Evolutionary conservation across 1,140 invertebrate species (phyloP), one percentile per base, ranked within the genome.

Genomic region (Drosophila pallidifrons): DNA sequence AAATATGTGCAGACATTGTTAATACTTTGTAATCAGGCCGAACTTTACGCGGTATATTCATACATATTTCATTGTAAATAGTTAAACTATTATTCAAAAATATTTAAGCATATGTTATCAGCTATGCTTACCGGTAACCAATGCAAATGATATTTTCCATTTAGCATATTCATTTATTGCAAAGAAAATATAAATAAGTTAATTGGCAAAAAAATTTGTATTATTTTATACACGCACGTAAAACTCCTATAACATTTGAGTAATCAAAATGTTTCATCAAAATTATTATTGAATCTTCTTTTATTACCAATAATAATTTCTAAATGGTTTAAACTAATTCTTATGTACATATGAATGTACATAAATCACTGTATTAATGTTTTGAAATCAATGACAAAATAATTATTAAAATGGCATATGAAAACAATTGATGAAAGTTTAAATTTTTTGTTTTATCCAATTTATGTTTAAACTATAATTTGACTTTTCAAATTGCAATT

Each of bases 1-100:
- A 43, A 81, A 82, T 79, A 79, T 82, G 73, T 16, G 38, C 55
- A 73, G 46, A 51, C 20, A 64, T 67, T 75, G 54, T 61, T 75
- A 73, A 51, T 15, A 58, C 2, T 47, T 51, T 20, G 25, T 52
- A 45, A 35, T 16, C 60, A 46, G 30, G 13, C 68, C 16, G 25
- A 63, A 54, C 28, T 75, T 45, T 64, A 79, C 57, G 77, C 32
- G 59, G 52, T n/a, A 61, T 68, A 55, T 41, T 59, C 30, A 54
- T 41, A 60, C 30, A 54, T 69, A 63, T 1, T 16, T 61, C 5
- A 41, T 57, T 10, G 16, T 65, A 63, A 77, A 85, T 81, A 77
- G 77, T 83, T 30, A 16, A 85, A 81, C 68, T 81, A 81, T 73
- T 69, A 35, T 2, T 46, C 13, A 45, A 43, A 7, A 46, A 46